Evolutionary conservation across 2,797 vertebrate genomes (phyloP).

Genomic region (Allobates femoralis): DNA sequence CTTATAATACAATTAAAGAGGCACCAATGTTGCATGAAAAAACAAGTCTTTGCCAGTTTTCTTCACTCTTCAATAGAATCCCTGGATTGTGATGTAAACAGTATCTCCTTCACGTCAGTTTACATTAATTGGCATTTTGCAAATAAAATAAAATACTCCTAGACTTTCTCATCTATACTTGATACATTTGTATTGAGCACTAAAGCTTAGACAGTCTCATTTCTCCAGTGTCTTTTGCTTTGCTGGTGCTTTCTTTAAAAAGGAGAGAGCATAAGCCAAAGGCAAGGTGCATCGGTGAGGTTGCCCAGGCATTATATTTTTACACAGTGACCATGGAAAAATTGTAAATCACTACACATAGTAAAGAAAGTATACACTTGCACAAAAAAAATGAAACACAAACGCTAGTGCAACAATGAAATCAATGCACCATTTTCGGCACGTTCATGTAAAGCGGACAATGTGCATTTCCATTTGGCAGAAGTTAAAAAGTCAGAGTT

Average conservation of each 20-base stretch:
- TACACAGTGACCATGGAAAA: conserved; percentile 1
- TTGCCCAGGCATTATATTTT: neutral
- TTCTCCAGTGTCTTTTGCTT: conserved; percentile 22
- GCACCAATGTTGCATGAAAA: conserved; percentile 56
- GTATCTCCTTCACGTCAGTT: neutral
- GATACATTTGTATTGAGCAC: neutral
- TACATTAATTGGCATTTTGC: neutral
- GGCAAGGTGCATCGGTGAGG: neutral
- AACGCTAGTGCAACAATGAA: conserved; percentile 8
- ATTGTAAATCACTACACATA: conserved; percentile 21
- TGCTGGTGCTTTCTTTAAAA: conserved; percentile 42
- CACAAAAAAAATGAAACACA: conserved; percentile 32
- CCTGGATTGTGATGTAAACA: conserved; percentile 40
- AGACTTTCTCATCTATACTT: neutral
- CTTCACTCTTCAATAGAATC: neutral
- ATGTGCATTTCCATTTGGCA: conserved; percentile 45
- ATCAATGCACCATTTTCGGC: conserved; percentile 23
- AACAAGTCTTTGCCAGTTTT: conserved; percentile 42
- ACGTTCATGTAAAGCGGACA: conserved; percentile 35
- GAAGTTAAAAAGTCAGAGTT: conserved; percentile 24
- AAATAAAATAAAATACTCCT: neutral
- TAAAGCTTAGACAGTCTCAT: neutral
- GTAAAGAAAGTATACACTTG: conserved; percentile 26
- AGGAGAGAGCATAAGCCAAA: conserved; percentile 37
- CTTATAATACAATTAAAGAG: conserved; percentile 27